These are phyloP conservation scores for Hetaerina americana DNA, from an alignment of 1,140 invertebrate species.

Conservation along the genomic window DNA sequence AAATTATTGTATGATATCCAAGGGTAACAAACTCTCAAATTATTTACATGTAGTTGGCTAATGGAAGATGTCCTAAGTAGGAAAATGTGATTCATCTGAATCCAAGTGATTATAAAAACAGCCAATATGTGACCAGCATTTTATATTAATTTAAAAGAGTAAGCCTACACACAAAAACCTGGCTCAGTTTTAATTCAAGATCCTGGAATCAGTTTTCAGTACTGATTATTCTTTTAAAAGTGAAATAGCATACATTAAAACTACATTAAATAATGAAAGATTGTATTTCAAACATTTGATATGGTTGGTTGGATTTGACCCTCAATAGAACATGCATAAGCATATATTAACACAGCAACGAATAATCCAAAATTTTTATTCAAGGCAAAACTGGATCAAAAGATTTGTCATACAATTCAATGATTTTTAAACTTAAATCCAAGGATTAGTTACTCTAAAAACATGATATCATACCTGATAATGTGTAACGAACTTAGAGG, in stretches of 20 bases:
- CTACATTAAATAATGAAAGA: too few relatives aligned
- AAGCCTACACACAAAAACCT: too few relatives aligned
- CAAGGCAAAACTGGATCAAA: background rate
- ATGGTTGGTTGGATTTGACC: background rate
- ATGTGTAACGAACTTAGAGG: background rate
- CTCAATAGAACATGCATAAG: background rate
- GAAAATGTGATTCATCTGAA: background rate
- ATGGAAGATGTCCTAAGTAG: background rate
- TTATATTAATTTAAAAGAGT: background rate
- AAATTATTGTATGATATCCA: too few relatives aligned
- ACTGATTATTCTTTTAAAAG: too few relatives aligned
- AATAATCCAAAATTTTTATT: background rate
- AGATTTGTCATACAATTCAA: background rate
- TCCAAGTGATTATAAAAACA: background rate
- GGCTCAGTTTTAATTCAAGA: too few relatives aligned
- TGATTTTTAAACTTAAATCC: background rate
- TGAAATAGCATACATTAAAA: too few relatives aligned
- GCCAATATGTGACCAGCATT: background rate
- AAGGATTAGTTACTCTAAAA: background rate
- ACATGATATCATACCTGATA: background rate
- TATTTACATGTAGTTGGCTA: too few relatives aligned
- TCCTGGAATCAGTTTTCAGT: too few relatives aligned
- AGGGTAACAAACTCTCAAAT: too few relatives aligned
- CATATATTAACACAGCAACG: background rate
- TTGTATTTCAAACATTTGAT: background rate